These are phyloP conservation scores for Recurvirostra avosetta DNA, from an alignment of 2,113 vertebrate species.

Conservation along the genomic window DNA sequence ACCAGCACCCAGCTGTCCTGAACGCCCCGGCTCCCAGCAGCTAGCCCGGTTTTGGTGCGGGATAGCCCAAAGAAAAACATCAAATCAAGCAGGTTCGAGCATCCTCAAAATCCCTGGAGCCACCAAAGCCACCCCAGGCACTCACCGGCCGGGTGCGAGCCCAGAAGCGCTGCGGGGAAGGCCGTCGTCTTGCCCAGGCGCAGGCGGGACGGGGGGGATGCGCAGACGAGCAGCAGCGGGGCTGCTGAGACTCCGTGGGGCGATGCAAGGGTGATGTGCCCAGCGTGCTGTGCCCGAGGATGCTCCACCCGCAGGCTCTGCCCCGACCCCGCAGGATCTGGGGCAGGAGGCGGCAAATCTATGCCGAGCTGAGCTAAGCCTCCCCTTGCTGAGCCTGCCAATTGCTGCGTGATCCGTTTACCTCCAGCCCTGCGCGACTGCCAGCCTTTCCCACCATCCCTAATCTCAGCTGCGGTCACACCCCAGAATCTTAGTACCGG, in stretches of 20 bases:
- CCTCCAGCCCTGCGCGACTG: neutral
- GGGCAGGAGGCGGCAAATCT: neutral
- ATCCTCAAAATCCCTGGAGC: neutral
- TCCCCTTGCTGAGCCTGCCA: constrained; percentile 68
- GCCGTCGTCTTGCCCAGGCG: fast-evolving
- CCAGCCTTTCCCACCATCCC: constrained; percentile 3
- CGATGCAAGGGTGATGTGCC: neutral
- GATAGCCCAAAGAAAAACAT: neutral
- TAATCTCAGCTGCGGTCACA: neutral
- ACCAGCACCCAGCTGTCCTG: neutral
- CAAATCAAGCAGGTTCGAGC: neutral
- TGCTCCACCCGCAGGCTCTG: neutral
- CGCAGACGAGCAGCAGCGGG: neutral
- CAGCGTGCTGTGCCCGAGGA: neutral
- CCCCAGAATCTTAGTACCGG: neutral
- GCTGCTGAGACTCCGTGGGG: neutral
- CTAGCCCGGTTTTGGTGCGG: neutral
- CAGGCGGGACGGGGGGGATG: neutral
- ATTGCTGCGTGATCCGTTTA: constrained; percentile 67
- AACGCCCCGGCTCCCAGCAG: neutral
- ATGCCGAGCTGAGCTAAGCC: constrained; percentile 49
- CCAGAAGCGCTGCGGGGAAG: fast-evolving
- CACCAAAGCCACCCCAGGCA: neutral
- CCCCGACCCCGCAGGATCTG: neutral
- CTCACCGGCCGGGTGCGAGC: fast-evolving